Percentiles rank a stretch among this genome's conserved stretches.
Conservation (phyloP, 2,797 vertebrate species). For the Protosalanx chinensis region DNA sequence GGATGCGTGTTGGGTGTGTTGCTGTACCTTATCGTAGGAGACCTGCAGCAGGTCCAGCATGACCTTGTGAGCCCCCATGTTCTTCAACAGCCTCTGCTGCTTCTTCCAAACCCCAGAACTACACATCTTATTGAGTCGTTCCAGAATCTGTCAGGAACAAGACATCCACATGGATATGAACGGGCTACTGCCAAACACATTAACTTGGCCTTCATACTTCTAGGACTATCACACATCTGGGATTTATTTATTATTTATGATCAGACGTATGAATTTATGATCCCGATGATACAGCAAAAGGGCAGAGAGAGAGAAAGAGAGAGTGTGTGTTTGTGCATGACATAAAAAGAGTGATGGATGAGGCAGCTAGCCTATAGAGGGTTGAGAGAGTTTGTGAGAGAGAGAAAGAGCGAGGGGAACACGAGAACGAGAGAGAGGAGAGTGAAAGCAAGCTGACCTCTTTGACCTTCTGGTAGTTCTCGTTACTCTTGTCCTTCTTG, state of each 20-base stretch:
- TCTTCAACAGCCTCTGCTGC: conserved; percentile 93
- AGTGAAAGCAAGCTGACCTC: conserved; percentile 70
- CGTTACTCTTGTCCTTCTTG: conserved; percentile 80
- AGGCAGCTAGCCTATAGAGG: neutral
- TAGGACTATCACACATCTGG: no score
- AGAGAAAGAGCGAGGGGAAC: neutral
- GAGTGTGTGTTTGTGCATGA: no score
- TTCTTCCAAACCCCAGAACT: conserved; percentile 92
- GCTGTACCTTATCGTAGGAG: conserved; percentile 82
- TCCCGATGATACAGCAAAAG: no score
- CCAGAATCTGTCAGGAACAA: conserved; percentile 79
- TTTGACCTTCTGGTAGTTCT: conserved; percentile 93
- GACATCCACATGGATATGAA: neutral
- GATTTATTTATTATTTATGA: no score
- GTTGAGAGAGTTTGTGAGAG: neutral
- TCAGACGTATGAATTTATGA: no score
- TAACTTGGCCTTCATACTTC: no score
- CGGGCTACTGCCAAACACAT: no score
- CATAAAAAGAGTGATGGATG: no score
- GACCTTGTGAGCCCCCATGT: conserved; percentile 98
- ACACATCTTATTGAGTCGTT: conserved; percentile 93
- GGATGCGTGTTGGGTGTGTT: neutral
- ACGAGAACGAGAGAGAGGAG: neutral
- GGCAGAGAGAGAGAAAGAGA: no score
- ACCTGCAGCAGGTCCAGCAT: conserved; percentile 97